Percentiles rank a stretch among this genome's conserved stretches.
Evolutionary conservation across 2,113 vertebrate genomes (phyloP).

Genomic region (Dunckerocampus dactyliophorus): DNA sequence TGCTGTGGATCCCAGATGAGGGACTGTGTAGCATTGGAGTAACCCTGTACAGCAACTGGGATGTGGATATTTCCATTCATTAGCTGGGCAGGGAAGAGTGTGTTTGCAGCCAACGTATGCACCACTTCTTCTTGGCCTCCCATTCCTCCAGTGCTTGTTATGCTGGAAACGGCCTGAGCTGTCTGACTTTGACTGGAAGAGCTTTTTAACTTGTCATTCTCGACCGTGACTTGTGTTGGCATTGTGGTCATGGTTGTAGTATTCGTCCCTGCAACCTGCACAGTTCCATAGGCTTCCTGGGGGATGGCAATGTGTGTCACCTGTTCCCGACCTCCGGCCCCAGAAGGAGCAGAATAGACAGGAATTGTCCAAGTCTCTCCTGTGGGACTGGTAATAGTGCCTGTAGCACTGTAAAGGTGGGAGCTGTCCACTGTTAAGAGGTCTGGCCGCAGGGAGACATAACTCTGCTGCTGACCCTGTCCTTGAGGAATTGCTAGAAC

Average conservation of each 20-base stretch:
- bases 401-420: constrained; percentile 95
- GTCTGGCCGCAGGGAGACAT: constrained; percentile 94
- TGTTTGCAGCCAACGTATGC: constrained; percentile 79
- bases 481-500: constrained; percentile 93
- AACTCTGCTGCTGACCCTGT: constrained; percentile 94
- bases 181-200: constrained; percentile 58
- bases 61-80: constrained; percentile 99
- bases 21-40: constrained; percentile 89
- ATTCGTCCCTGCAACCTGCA: constrained; percentile 81
- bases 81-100: constrained; percentile 93
- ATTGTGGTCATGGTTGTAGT: constrained; percentile 63
- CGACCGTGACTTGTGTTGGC: constrained; percentile 74
- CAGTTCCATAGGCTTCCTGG: constrained; percentile 95
- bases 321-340: constrained; percentile 79
- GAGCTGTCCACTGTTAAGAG: constrained; percentile 98
- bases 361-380: constrained; percentile 99
- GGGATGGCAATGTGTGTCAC: constrained; percentile 98
- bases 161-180: constrained; percentile 66
- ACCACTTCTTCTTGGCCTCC: constrained; percentile 91
- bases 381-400: constrained; percentile 96
- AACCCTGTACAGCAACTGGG: constrained; percentile 96
- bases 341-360: constrained; percentile 87
- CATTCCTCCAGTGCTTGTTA: constrained; percentile 73
- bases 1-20: constrained; percentile 95
- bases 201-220: constrained; percentile 78